Base-by-base conservation (phyloP, 2,113 vertebrate genomes). In the Microtus richardsoni region DNA sequence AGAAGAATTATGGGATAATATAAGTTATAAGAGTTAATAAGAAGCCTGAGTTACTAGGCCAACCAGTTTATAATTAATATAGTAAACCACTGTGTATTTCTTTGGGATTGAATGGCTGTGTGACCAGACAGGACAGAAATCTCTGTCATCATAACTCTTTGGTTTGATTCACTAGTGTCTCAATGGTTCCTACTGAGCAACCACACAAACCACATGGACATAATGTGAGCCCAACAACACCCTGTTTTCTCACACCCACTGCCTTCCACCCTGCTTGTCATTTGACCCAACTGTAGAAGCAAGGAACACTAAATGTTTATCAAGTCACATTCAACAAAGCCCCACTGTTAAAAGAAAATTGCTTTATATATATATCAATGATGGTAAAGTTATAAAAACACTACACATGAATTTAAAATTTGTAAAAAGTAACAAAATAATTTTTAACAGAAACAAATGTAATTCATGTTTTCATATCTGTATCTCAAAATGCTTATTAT, bases 381-480 rank as follows among this genome's bases (percentile, higher is more conserved):
- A n/a, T 14, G 5, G 89, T 75, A 82, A 94, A 70, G n/a, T 62
- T 49, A 21, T 62, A n/a, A 74, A 62, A 92, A 66, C 88, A 44
- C 19, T 68, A 36, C 11, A 88, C 12, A 82, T 70, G 68, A 95
- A 82, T 87, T 89, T 94, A 91, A 92, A 73, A 85, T 93, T 60
- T 77, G 44, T 44, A 80, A 94, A 54, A 94, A 90, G 39, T 58
- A 93, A 89, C 6, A 89, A 75, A 39, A 33, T 88, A 7, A 90
- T 90, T 95, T 95, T 91, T 91, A 95, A 78, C 49, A n/a, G 64
- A 93, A 91, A 66, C 17, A 73, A 95, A 64, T n/a, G 5, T 22
- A 75, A 8, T 74, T 66, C 87, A 88, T 47, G 11, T 71, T 95
- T 89, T 77, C 22, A 91, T 52, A 93, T 89, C 28, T 86, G 52